Percentiles rank a stretch among this genome's conserved stretches.
phyloP scores from a whole-genome alignment of 2,797 vertebrate genomes.

The Serranus cabrilla region DNA sequence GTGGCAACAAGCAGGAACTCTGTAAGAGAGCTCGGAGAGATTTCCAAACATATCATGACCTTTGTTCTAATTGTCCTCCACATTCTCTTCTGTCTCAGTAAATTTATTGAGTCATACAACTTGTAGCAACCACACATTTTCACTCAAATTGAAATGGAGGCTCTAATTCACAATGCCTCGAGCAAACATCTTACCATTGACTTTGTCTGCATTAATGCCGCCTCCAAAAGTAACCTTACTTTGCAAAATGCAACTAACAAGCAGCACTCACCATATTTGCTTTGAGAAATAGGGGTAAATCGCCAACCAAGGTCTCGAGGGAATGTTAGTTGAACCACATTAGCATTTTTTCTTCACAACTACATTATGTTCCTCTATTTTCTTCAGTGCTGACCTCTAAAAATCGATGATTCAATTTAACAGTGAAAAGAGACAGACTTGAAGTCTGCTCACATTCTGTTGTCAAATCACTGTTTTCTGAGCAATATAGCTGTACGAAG shows the following conservation, averaged over 20 bases:
- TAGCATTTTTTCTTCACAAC: not conserved
- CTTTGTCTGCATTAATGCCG: not conserved
- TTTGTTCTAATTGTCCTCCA: slow-evolving; percentile 36
- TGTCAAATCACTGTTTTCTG: too few species aligned
- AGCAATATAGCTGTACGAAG: too few species aligned
- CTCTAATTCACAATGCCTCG: not conserved
- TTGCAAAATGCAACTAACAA: not conserved
- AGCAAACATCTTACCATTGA: not conserved
- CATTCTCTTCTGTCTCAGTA: not conserved
- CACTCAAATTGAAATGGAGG: not conserved
- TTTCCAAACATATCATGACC: slow-evolving; percentile 28
- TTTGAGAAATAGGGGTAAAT: not conserved
- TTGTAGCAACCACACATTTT: not conserved
- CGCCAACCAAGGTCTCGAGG: not conserved
- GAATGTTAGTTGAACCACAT: not conserved
- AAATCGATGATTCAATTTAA: not conserved
- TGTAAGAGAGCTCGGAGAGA: slow-evolving; percentile 1
- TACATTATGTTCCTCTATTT: not conserved
- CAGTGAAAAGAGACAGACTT: too few species aligned
- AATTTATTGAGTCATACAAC: not conserved
- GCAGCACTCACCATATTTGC: not conserved
- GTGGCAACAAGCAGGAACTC: slow-evolving; percentile 12
- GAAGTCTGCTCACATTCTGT: too few species aligned
- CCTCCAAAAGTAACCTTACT: not conserved
- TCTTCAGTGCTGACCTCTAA: not conserved